These are phyloP conservation scores for Pollenia labialis DNA, from an alignment of 2,888 invertebrate species.

Conservation along the genomic window DNA sequence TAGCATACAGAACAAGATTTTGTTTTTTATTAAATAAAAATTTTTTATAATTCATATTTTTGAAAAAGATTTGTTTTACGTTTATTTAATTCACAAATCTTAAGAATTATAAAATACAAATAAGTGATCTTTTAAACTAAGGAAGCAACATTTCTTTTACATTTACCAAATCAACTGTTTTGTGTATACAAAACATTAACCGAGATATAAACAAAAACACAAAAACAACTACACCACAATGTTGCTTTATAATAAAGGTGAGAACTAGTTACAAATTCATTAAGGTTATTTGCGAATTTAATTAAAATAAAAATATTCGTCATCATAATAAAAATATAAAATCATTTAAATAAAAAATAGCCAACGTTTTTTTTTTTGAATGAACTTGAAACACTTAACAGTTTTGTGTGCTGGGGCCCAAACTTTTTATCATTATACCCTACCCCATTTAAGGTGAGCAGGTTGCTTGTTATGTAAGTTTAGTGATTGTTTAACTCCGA, in stretches of 20 bases:
- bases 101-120: conserved; percentile 4
- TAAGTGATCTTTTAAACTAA: conserved; percentile 6
- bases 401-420: too few relatives aligned
- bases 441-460: too few relatives aligned
- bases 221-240: conserved; percentile 37
- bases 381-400: too few relatives aligned
- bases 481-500: too few relatives aligned
- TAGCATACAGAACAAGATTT: conserved; percentile 50
- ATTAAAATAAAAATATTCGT: not conserved
- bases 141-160: not conserved
- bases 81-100: not conserved
- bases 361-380: not conserved
- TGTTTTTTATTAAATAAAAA: not conserved
- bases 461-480: too few relatives aligned
- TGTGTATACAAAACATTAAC: not conserved
- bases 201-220: conserved; percentile 19
- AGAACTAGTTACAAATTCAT: conserved; percentile 45
- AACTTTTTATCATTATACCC: too few relatives aligned
- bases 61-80: not conserved
- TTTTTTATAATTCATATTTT: not conserved
- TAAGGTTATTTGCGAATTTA: conserved; percentile 28
- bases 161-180: not conserved
- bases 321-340: not conserved
- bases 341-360: not conserved
- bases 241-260: conserved; percentile 64